Evolutionary conservation across 2,797 vertebrate genomes (phyloP).

Genomic region (Sebastiscus albofasciatus): DNA sequence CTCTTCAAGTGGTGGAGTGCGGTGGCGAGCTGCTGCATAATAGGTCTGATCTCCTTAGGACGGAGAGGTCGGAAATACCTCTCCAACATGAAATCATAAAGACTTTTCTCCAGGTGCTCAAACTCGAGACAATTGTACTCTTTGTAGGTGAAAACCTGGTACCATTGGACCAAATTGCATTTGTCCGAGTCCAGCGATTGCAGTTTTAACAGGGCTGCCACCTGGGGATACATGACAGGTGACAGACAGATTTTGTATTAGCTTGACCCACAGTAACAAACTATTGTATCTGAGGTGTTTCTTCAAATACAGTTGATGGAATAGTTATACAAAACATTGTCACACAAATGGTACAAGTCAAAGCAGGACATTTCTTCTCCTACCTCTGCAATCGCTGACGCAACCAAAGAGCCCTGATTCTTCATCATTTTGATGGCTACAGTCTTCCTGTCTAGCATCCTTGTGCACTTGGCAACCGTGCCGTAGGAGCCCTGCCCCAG

Average conservation of each 20-base stretch:
- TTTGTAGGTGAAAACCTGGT: not conserved
- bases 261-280: not conserved
- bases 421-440: conserved; percentile 22
- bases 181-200: not conserved
- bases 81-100: conserved; percentile 11
- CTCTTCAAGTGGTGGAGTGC: conserved; percentile 8
- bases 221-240: not conserved
- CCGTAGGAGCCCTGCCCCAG: conserved; percentile 1
- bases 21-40: conserved; percentile 23
- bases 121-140: conserved; percentile 13
- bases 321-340: not conserved
- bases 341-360: not conserved
- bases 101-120: conserved; percentile 26
- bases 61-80: not conserved
- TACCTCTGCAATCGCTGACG: not conserved
- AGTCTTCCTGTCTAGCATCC: not conserved
- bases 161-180: not conserved
- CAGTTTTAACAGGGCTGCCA: not conserved
- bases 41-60: not conserved
- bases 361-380: not conserved
- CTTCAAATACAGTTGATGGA: not conserved
- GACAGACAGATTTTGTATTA: not conserved
- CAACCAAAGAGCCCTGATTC: not conserved
- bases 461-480: not conserved
- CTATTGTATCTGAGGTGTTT: not conserved